phyloP scores from a whole-genome alignment of 2,888 invertebrate genomes.

The Plusia festucae region DNA sequence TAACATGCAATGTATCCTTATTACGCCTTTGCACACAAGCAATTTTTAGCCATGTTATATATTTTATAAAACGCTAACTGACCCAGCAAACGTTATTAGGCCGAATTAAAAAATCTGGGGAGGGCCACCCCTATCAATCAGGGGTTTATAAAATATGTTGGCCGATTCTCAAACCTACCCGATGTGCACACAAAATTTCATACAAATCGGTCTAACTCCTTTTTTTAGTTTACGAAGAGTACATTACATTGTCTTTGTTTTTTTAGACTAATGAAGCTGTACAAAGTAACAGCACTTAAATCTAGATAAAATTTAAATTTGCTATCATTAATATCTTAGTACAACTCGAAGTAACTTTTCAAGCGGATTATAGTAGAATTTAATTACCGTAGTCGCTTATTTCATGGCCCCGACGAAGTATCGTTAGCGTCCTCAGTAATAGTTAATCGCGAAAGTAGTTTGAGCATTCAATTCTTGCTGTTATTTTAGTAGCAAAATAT shows the following conservation, averaged over 20 bases:
- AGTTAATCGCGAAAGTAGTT: conserved; percentile 54
- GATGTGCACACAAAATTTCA: too few species aligned
- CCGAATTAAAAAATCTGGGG: too few species aligned
- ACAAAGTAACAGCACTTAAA: conserved; percentile 28
- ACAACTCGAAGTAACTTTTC: conserved; percentile 37
- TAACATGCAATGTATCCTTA: too few species aligned
- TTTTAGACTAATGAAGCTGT: background rate
- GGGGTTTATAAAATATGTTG: too few species aligned
- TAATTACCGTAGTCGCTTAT: conserved; percentile 45
- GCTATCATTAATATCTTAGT: conserved; percentile 46
- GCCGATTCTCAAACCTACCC: too few species aligned
- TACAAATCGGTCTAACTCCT: too few species aligned
- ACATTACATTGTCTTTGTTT: background rate
- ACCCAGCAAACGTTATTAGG: too few species aligned
- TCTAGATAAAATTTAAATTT: conserved; percentile 36
- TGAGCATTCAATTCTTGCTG: conserved; percentile 30
- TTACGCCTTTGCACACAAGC: too few species aligned
- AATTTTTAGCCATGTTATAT: too few species aligned
- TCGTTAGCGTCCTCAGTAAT: conserved; percentile 55
- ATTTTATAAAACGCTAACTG: too few species aligned
- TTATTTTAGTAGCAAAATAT: conserved; percentile 22
- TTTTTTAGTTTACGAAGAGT: background rate
- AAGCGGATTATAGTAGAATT: conserved; percentile 44
- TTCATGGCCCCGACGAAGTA: conserved; percentile 47
- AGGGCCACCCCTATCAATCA: too few species aligned